Conservation (phyloP, 2,113 vertebrate species). For the Tylochromis polylepis region DNA sequence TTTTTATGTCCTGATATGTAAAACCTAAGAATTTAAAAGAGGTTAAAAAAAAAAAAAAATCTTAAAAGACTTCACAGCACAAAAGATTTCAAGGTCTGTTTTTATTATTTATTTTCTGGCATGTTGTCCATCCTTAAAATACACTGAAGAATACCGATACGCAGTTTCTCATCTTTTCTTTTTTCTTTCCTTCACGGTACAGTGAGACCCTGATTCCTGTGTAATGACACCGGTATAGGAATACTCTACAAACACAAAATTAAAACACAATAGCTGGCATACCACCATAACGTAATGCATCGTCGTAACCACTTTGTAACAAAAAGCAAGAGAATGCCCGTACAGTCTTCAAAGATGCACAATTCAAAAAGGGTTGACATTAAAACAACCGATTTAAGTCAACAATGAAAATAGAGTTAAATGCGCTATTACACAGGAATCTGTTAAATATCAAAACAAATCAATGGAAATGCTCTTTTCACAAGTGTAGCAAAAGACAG, state of each 20-base stretch:
- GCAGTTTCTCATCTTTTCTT: conserved; percentile 30
- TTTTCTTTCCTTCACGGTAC: conserved; percentile 45
- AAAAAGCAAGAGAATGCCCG: conserved; percentile 59
- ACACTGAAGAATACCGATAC: conserved; percentile 69
- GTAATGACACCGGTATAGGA: conserved; percentile 58
- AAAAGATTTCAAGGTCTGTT: conserved; percentile 37
- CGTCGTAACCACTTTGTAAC: conserved; percentile 20
- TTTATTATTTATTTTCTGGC: conserved; percentile 54
- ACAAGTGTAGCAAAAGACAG: conserved; percentile 71
- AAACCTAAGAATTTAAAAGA: neutral
- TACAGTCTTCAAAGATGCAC: conserved; percentile 35
- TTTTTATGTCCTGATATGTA: neutral
- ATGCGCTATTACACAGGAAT: conserved; percentile 72
- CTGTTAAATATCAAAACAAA: conserved; percentile 74
- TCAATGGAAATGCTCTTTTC: conserved; percentile 60
- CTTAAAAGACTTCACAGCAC: neutral
- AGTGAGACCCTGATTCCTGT: conserved; percentile 65
- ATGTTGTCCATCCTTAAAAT: conserved; percentile 69
- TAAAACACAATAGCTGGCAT: conserved; percentile 50
- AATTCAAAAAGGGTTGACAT: conserved; percentile 16
- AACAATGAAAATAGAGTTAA: conserved; percentile 41
- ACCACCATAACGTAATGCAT: conserved; percentile 32
- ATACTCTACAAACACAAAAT: conserved; percentile 44
- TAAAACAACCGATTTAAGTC: conserved; percentile 6
- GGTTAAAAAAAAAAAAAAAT: neutral